Evolutionary conservation across 2,113 vertebrate species (phyloP), one percentile per base, ranked within the genome.

Genomic region (Nesogale talazaci): DNA sequence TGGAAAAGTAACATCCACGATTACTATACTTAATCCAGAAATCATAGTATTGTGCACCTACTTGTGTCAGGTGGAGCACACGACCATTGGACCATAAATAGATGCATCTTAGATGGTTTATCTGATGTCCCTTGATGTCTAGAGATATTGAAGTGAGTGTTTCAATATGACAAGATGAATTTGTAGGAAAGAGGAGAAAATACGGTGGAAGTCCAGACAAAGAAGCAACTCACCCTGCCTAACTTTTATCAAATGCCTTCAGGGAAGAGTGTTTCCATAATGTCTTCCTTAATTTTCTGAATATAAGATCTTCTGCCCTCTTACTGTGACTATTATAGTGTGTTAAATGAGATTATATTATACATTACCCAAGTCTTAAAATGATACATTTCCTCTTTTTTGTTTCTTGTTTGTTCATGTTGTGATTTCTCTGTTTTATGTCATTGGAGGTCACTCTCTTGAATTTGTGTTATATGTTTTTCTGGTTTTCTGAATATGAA

Each of bases 171-270:
- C 11, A 36, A 34, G 87, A 69, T 76, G 17, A 40, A 65, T 2
- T 79, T 46, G 65, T 31, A 84, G 34, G 57, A 63, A 61, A 90
- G 61, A 94, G 40, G 94, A 72, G 6, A 22, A 92, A 94, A 84
- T 82, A 31, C 6, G 29, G 2, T 65, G 61, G 20, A 52, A 59
- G 10, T 25, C 67, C 22, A 23, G 59, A 46, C 12, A 85, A 67
- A 19, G 38, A 1, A 74, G 19, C 3, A 72, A 6, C n/a, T 85
- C 72, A 25, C 11, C 88, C n/a, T 81, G 27, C 22, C 40, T 52
- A 31, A 34, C 34, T 56, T 69, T 52, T 78, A 14, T 87, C 46
- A 89, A 61, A 34, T 70, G 29, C 17, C 10, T 92, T 86, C 57
- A n/a, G 19, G 63, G 69, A 70, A 70, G 69, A 70, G 5, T 16